These are phyloP conservation scores for Drosophila erecta DNA, from an alignment of 1,140 invertebrate genomes.

Conservation along the genomic window DNA sequence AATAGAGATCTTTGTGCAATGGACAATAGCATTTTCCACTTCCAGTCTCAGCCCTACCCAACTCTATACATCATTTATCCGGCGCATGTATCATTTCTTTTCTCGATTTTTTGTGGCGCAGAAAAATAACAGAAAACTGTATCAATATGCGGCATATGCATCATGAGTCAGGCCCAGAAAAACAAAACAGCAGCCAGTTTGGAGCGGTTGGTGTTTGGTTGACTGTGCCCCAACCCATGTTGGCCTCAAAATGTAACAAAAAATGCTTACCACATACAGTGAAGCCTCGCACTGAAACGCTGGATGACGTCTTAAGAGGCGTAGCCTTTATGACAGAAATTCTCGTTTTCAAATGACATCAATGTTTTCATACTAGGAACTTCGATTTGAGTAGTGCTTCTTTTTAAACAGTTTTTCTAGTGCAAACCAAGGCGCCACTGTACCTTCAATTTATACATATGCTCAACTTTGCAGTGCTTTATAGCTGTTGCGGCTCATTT, in stretches of 20 bases:
- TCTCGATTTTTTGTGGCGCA: slow-evolving; percentile 11
- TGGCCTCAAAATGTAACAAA: slow-evolving; percentile 66
- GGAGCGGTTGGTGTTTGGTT: slow-evolving; percentile 14
- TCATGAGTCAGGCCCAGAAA: slow-evolving; percentile 62
- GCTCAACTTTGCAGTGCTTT: slow-evolving; percentile 20
- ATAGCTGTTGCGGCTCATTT: slow-evolving; percentile 21
- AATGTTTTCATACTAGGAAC: not conserved
- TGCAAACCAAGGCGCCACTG: slow-evolving; percentile 9
- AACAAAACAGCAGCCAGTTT: slow-evolving; percentile 43
- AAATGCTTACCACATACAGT: slow-evolving; percentile 49
- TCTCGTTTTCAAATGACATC: not conserved
- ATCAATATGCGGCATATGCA: slow-evolving; percentile 58
- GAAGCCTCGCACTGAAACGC: slow-evolving; percentile 15
- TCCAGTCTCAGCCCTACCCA: slow-evolving; percentile 44
- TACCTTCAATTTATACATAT: slow-evolving; percentile 29
- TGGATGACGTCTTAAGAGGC: not conserved
- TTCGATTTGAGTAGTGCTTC: not conserved
- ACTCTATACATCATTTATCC: slow-evolving; percentile 57
- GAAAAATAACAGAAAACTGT: slow-evolving; percentile 53
- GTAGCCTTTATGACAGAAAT: not conserved
- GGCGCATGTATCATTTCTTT: slow-evolving; percentile 33
- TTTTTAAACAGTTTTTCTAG: no score
- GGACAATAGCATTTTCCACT: slow-evolving; percentile 18
- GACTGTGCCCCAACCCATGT: slow-evolving; percentile 51
- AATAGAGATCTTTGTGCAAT: slow-evolving; percentile 44